phyloP scores from a whole-genome alignment of 2,113 vertebrate species.

The Dryoscopus gambensis region DNA sequence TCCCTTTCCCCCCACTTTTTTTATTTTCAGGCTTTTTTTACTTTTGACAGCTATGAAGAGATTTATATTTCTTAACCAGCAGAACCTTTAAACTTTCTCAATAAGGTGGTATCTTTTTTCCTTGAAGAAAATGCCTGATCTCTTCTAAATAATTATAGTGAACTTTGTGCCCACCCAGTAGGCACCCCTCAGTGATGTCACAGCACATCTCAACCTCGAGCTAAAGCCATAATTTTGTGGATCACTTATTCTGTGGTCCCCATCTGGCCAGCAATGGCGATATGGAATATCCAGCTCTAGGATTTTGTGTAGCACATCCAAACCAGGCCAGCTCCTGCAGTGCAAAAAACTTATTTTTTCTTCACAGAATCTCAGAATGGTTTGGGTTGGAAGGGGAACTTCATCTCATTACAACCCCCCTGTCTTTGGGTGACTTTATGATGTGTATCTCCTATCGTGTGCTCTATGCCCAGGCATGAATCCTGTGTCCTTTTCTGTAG shows the following conservation, averaged over 20 bases:
- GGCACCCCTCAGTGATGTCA: neutral
- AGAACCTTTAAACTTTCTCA: neutral
- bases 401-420: neutral
- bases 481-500: no score
- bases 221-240: neutral
- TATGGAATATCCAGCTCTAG: neutral
- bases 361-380: neutral
- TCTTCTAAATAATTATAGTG: neutral
- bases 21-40: neutral
- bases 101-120: neutral
- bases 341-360: neutral
- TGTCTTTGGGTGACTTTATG: no score
- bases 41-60: neutral
- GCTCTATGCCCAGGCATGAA: no score
- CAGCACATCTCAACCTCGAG: neutral
- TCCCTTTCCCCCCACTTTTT: rapidly evolving
- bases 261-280: neutral
- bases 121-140: neutral
- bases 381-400: neutral
- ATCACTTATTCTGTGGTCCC: neutral
- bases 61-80: neutral
- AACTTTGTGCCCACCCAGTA: neutral
- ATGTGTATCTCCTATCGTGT: no score
- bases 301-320: neutral
- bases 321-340: neutral